Evolutionary conservation across 2,113 vertebrate genomes (phyloP).

Genomic region (Podiceps cristatus): DNA sequence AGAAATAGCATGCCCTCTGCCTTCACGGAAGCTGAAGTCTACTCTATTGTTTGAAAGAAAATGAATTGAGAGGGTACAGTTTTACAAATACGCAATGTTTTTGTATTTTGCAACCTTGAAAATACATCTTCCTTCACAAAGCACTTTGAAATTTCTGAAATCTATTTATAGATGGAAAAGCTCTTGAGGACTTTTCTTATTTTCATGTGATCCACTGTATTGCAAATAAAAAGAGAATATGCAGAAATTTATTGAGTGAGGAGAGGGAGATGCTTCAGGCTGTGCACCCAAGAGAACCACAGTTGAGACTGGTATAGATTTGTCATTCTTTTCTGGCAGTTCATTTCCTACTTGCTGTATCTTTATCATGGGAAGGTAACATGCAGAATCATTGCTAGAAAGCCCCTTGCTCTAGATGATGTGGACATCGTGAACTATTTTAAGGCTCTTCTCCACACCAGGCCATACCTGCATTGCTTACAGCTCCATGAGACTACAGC

Average conservation of each 20-base stretch:
- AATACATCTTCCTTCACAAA: not conserved
- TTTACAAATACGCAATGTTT: not conserved
- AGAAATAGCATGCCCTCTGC: not conserved
- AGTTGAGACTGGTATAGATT: accelerated
- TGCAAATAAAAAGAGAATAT: not conserved
- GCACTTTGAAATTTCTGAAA: not conserved
- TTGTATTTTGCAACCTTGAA: not conserved
- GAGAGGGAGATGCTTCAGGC: not conserved
- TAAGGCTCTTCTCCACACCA: not conserved
- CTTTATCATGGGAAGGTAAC: not conserved
- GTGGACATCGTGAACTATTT: not conserved
- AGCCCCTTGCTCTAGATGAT: not conserved
- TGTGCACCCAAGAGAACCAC: not conserved
- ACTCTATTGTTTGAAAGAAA: not conserved
- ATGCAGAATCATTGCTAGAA: not conserved
- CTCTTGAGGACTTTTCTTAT: not conserved
- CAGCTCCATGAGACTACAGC: not conserved
- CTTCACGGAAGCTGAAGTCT: not conserved
- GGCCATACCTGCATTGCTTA: not conserved
- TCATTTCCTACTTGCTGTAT: not conserved
- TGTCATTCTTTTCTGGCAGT: not conserved
- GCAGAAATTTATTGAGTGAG: not conserved
- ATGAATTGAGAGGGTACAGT: not conserved
- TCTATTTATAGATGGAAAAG: not conserved
- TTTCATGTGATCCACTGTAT: not conserved